These are phyloP conservation scores for Actinia tenebrosa DNA, from an alignment of 64 coral and sea anemone species.

Conservation along the genomic window DNA sequence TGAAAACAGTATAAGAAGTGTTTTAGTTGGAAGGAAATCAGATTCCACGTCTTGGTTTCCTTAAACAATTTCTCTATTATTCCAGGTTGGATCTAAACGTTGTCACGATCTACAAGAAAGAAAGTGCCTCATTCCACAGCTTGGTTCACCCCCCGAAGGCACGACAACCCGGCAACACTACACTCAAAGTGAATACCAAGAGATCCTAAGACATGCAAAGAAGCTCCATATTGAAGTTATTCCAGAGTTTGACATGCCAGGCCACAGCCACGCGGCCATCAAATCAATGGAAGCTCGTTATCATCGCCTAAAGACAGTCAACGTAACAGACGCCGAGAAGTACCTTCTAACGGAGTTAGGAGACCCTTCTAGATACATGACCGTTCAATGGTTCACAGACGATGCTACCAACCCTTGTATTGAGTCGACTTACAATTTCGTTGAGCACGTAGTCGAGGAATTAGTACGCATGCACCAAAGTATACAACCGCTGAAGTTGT, in stretches of 20 bases:
- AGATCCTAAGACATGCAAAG: conserved; percentile 55
- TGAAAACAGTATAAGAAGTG: too few species aligned
- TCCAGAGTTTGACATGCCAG: conserved; percentile 89
- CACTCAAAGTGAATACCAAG: conserved; percentile 20
- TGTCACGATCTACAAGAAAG: conserved; percentile 69
- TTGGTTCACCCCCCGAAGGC: conserved; percentile 43
- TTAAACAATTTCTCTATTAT: neutral
- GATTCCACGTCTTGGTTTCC: too few species aligned
- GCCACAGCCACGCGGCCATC: conserved; percentile 80
- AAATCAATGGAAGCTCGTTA: conserved; percentile 82
- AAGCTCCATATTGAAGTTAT: conserved; percentile 79
- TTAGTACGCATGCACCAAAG: conserved; percentile 52
- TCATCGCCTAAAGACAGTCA: conserved; percentile 40
- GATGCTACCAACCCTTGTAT: conserved; percentile 86
- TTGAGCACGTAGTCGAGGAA: conserved; percentile 58
- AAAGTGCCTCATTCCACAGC: conserved; percentile 57
- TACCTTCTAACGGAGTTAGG: conserved; percentile 54
- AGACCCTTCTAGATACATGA: conserved; percentile 71
- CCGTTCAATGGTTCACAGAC: conserved; percentile 74
- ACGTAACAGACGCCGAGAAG: conserved; percentile 34
- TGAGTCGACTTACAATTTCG: conserved; percentile 77
- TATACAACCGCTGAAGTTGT: conserved; percentile 60
- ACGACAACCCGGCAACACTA: neutral
- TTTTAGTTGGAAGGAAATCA: too few species aligned
- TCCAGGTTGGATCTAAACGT: conserved; percentile 68